These are phyloP conservation scores for Drosophila carrolli DNA, from an alignment of 1,140 invertebrate genomes.

Conservation along the genomic window DNA sequence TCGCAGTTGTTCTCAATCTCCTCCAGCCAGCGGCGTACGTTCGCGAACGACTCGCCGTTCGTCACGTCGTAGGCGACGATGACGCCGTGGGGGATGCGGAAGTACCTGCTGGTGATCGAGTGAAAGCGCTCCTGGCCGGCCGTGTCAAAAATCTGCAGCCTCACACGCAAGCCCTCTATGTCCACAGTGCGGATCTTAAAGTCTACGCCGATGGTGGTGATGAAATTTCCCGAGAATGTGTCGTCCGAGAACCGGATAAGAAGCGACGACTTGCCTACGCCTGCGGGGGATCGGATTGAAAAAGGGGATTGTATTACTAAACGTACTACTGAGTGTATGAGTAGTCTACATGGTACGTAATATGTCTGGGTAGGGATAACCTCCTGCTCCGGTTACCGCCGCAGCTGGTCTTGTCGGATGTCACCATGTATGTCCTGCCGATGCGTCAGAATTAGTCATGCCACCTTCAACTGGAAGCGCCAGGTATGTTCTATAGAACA, in stretches of 20 bases:
- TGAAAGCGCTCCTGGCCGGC: conserved; percentile 94
- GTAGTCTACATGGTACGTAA: too few relatives aligned
- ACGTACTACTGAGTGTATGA: neutral
- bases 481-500: too few relatives aligned
- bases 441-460: conserved; percentile 31
- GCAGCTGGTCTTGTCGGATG: conserved; percentile 4
- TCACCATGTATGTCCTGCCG: conserved; percentile 16
- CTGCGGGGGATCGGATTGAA: conserved; percentile 87
- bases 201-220: conserved; percentile 99
- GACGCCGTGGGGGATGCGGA: conserved; percentile 99
- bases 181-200: conserved; percentile 99
- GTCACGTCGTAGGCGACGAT: conserved; percentile 99
- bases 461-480: conserved; percentile 3
- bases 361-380: neutral
- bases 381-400: neutral
- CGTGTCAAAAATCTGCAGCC: conserved; percentile 98
- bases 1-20: conserved; percentile 99
- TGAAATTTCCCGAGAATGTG: conserved; percentile 99
- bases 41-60: conserved; percentile 99
- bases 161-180: conserved; percentile 97
- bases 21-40: conserved; percentile 98
- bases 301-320: conserved; percentile 1
- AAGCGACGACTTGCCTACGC: conserved; percentile 99
- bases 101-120: conserved; percentile 90
- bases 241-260: conserved; percentile 99